phyloP scores from a whole-genome alignment of 2,797 vertebrate genomes.

The Pagetopsis macropterus region DNA sequence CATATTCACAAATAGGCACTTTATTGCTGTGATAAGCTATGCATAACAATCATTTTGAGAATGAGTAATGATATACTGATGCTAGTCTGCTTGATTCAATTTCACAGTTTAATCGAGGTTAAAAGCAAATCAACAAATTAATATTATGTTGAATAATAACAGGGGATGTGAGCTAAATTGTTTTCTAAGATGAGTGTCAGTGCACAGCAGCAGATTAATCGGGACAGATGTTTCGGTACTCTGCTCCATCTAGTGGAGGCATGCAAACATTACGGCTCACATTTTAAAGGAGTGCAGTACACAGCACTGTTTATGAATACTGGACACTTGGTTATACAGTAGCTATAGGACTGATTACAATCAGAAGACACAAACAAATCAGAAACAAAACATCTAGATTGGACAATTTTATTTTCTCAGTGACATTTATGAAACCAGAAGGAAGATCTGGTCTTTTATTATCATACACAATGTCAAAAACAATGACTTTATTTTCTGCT shows the following conservation, averaged over 20 bases:
- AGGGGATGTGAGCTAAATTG: background rate
- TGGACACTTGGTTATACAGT: background rate
- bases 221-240: constrained; percentile 35
- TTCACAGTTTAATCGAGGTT: background rate
- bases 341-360: background rate
- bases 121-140: background rate
- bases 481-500: constrained; percentile 61
- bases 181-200: background rate
- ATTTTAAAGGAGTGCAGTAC: background rate
- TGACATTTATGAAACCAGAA: constrained; percentile 77
- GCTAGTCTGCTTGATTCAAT: background rate
- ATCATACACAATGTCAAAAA: constrained; percentile 77
- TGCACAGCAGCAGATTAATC: background rate
- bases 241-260: constrained; percentile 59
- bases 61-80: background rate
- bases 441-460: constrained; percentile 54
- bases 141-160: background rate
- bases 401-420: constrained; percentile 79
- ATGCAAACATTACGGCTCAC: background rate
- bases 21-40: background rate
- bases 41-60: background rate
- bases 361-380: background rate
- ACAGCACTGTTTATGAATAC: background rate
- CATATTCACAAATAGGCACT: background rate
- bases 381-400: constrained; percentile 30